Evolutionary conservation across 2,797 vertebrate species (phyloP).

Genomic region (Acipenser ruthenus): DNA sequence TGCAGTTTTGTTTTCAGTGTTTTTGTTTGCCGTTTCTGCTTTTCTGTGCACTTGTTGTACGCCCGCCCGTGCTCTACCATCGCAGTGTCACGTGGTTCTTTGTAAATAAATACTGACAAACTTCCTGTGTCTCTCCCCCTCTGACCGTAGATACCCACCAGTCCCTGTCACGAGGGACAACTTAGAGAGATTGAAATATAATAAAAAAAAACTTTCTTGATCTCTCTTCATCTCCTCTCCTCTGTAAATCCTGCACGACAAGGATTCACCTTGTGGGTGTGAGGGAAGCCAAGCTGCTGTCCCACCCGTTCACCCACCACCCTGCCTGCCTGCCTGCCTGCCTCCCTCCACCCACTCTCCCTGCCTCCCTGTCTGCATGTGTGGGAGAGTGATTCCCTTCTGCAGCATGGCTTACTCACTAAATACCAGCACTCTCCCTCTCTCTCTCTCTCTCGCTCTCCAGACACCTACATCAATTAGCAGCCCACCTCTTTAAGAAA

Average conservation of each 20-base stretch:
- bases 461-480: constrained; percentile 60
- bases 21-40: too few species aligned
- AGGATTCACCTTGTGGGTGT: constrained; percentile 53
- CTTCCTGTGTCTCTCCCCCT: constrained; percentile 22
- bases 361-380: constrained; percentile 51
- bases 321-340: constrained; percentile 52
- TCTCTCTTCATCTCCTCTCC: constrained; percentile 12
- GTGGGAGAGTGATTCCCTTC: constrained; percentile 67
- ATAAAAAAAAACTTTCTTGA: constrained; percentile 30
- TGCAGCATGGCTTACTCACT: constrained; percentile 64
- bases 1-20: too few species aligned
- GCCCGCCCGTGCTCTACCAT: too few species aligned
- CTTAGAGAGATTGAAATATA: constrained; percentile 23
- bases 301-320: not conserved
- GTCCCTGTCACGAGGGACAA: constrained; percentile 33
- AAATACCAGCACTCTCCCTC: constrained; percentile 22
- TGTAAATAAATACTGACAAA: too few species aligned
- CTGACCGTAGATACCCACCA: constrained; percentile 33
- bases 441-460: constrained; percentile 34
- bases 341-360: constrained; percentile 53
- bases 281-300: constrained; percentile 47
- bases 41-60: too few species aligned
- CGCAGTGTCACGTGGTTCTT: too few species aligned
- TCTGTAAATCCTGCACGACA: constrained; percentile 35
- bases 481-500: constrained; percentile 45